These are phyloP conservation scores for Platichthys flesus DNA, from an alignment of 2,113 vertebrate genomes.

Conservation along the genomic window DNA sequence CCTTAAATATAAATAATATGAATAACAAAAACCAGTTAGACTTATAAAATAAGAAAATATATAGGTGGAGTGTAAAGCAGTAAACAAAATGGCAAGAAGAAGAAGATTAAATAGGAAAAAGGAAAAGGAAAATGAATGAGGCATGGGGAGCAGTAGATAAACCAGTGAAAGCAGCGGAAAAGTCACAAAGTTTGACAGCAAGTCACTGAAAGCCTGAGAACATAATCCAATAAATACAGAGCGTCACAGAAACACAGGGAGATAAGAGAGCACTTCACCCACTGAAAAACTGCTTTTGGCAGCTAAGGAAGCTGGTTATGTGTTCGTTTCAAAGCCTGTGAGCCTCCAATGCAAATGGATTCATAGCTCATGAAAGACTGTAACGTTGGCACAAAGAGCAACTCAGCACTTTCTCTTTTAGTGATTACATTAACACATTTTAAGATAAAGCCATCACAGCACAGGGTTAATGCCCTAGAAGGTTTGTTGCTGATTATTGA, in stretches of 20 bases:
- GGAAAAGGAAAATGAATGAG: background rate
- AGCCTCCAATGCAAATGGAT: constrained; percentile 52
- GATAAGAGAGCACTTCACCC: constrained; percentile 7
- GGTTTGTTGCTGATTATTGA: constrained; percentile 46
- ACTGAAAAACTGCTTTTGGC: constrained; percentile 35
- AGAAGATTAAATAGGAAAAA: background rate
- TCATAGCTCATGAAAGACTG: constrained; percentile 51
- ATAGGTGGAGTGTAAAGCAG: background rate
- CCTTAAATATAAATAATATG: background rate
- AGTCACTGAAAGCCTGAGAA: constrained; percentile 3
- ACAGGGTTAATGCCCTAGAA: constrained; percentile 15
- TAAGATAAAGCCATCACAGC: constrained; percentile 41
- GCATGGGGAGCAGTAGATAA: background rate
- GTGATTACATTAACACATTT: constrained; percentile 72
- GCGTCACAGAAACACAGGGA: constrained; percentile 29
- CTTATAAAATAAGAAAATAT: background rate
- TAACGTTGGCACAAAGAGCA: constrained; percentile 3
- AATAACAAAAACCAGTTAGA: background rate
- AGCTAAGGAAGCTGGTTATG: constrained; percentile 49
- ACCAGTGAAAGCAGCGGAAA: background rate
- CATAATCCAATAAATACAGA: constrained; percentile 27
- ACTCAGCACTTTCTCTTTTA: constrained; percentile 65
- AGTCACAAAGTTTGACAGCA: constrained; percentile 20
- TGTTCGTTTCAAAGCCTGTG: constrained; percentile 45
- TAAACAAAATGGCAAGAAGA: background rate